Conservation (phyloP, 2,113 vertebrate species). For the Hippocampus zosterae region DNA sequence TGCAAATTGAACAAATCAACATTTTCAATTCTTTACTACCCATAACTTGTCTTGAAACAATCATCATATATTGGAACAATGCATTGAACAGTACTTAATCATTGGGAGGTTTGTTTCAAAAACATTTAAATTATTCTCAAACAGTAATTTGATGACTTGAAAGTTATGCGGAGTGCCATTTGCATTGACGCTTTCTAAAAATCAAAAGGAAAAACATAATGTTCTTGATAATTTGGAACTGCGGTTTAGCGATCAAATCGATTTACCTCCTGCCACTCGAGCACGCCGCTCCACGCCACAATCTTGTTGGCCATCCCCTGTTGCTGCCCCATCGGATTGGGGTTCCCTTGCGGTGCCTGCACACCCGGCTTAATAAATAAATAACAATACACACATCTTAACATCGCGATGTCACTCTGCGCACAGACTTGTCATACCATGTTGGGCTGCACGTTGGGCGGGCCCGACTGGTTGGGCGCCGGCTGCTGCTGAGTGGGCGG, state of each 20-base stretch:
- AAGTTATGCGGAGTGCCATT: too few relatives aligned
- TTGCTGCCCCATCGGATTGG: constrained; percentile 64
- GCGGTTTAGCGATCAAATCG: not conserved
- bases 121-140: too few relatives aligned
- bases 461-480: constrained; percentile 51
- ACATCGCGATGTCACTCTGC: not conserved
- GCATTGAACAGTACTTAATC: too few relatives aligned
- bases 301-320: constrained; percentile 83
- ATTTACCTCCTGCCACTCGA: constrained; percentile 91
- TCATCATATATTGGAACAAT: too few relatives aligned
- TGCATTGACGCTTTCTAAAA: too few relatives aligned
- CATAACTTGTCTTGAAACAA: too few relatives aligned
- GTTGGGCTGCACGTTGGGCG: constrained; percentile 51
- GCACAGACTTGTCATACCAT: constrained; percentile 50
- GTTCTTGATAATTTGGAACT: not conserved
- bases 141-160: too few relatives aligned
- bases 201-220: too few relatives aligned
- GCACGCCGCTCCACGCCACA: constrained; percentile 85
- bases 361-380: constrained; percentile 41
- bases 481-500: constrained; percentile 59
- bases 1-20: too few relatives aligned
- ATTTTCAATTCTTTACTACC: too few relatives aligned
- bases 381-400: too few relatives aligned
- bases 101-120: too few relatives aligned
- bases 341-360: constrained; percentile 48